These are phyloP conservation scores for Agrypnia vestita DNA, from an alignment of 1,140 invertebrate species.

Conservation along the genomic window DNA sequence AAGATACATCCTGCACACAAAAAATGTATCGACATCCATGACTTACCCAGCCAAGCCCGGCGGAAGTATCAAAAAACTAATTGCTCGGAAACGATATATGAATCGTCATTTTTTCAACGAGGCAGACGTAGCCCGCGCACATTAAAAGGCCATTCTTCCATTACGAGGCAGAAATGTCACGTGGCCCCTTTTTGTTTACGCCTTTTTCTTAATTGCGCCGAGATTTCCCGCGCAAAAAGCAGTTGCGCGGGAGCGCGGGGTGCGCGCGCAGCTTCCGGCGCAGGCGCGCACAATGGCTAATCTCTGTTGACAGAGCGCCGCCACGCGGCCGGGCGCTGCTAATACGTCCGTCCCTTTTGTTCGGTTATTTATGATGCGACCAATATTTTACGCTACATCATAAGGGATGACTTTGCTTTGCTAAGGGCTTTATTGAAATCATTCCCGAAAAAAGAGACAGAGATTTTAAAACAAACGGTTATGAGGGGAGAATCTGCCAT, in stretches of 20 bases:
- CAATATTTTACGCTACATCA: constrained; percentile 57
- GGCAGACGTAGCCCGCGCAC: background rate
- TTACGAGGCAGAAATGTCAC: constrained; percentile 20
- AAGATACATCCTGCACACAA: constrained; percentile 40
- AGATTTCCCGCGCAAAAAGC: constrained; percentile 57
- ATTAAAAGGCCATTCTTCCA: constrained; percentile 31
- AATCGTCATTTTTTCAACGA: constrained; percentile 34
- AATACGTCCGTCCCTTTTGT: constrained; percentile 57
- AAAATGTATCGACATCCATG: background rate
- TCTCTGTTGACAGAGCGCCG: constrained; percentile 61
- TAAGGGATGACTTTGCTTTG: constrained; percentile 45
- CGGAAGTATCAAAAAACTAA: constrained; percentile 56
- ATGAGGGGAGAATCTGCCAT: no score
- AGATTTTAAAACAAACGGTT: constrained; percentile 1
- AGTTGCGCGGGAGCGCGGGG: constrained; percentile 27
- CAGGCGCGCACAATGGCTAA: constrained; percentile 57
- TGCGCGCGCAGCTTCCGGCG: constrained; percentile 34
- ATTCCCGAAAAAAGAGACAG: constrained; percentile 5
- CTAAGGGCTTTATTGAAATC: constrained; percentile 40
- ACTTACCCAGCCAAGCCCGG: constrained; percentile 22
- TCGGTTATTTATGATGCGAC: constrained; percentile 60
- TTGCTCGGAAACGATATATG: constrained; percentile 57
- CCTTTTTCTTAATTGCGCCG: constrained; percentile 61
- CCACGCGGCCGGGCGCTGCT: constrained; percentile 53
- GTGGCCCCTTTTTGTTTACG: constrained; percentile 61